Percentiles rank a stretch among this genome's conserved stretches.
Conservation (phyloP, 2,113 vertebrate genomes). For the Ochotona curzoniae region DNA sequence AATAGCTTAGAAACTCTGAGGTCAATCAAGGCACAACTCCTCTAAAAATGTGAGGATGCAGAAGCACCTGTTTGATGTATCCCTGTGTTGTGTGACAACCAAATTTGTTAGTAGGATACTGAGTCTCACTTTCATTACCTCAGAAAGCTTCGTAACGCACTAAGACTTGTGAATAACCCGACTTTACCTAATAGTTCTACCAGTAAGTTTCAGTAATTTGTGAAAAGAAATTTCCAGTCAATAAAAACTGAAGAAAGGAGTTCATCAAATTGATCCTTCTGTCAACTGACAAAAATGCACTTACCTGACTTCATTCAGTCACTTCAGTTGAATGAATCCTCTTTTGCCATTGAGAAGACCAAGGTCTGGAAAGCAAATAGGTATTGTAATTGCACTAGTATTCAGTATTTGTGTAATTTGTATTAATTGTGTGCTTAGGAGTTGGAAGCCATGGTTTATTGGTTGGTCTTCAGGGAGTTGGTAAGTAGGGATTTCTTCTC, state of each 20-base stretch:
- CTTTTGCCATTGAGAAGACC: background rate
- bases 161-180: background rate
- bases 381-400: background rate
- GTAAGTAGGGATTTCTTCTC: background rate
- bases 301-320: background rate
- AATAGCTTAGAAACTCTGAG: background rate
- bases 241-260: background rate
- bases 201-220: conserved; percentile 4
- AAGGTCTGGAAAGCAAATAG: background rate
- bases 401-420: background rate
- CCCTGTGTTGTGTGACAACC: background rate
- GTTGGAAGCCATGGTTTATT: background rate
- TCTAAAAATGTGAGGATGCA: background rate
- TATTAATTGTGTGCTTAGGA: background rate
- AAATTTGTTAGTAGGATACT: background rate
- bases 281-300: background rate
- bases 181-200: background rate
- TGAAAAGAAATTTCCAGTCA: conserved; percentile 21
- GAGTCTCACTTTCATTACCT: background rate
- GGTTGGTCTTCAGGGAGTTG: background rate
- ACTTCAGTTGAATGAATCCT: background rate
- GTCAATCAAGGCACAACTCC: background rate
- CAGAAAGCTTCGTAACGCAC: background rate
- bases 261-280: background rate
- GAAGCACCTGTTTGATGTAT: background rate